These are phyloP conservation scores for Rhinopomastus cyanomelas DNA, from an alignment of 2,113 vertebrate species.

Conservation along the genomic window DNA sequence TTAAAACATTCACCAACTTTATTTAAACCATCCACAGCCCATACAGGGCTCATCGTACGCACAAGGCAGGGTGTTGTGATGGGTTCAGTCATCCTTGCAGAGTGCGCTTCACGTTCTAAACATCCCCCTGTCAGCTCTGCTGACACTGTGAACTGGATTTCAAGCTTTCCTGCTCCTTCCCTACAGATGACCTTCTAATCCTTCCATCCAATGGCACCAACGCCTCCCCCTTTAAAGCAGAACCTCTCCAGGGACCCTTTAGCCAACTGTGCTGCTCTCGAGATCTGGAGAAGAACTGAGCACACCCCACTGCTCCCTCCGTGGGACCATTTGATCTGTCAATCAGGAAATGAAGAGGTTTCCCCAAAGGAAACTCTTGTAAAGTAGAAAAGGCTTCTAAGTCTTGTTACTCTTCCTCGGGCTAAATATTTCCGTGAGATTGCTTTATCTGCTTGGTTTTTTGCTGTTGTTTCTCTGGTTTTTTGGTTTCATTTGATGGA, in stretches of 20 bases:
- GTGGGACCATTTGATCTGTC: slow-evolving; percentile 34
- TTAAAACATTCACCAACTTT: not conserved
- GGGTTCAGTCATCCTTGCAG: not conserved
- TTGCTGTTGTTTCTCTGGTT: not conserved
- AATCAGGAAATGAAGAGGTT: slow-evolving; percentile 37
- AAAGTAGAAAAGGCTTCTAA: not conserved
- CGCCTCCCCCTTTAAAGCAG: not conserved
- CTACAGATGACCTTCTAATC: slow-evolving; percentile 3
- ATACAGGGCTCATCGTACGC: not conserved
- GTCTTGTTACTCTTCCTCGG: slow-evolving; percentile 25
- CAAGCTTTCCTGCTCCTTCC: not conserved
- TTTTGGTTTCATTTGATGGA: not conserved
- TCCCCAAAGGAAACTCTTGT: slow-evolving; percentile 46
- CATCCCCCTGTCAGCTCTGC: not conserved
- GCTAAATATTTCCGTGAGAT: slow-evolving; percentile 38
- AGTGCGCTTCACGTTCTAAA: not conserved
- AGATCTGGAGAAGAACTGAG: not conserved
- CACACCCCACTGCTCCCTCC: slow-evolving; percentile 27
- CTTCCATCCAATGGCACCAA: not conserved
- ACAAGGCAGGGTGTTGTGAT: not conserved
- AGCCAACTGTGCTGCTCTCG: not conserved
- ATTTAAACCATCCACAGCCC: not conserved
- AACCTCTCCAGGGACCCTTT: not conserved
- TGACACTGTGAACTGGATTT: not conserved
- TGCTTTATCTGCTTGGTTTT: not conserved